phyloP scores from a whole-genome alignment of 2,888 invertebrate species.

The Beris morrisii region DNA sequence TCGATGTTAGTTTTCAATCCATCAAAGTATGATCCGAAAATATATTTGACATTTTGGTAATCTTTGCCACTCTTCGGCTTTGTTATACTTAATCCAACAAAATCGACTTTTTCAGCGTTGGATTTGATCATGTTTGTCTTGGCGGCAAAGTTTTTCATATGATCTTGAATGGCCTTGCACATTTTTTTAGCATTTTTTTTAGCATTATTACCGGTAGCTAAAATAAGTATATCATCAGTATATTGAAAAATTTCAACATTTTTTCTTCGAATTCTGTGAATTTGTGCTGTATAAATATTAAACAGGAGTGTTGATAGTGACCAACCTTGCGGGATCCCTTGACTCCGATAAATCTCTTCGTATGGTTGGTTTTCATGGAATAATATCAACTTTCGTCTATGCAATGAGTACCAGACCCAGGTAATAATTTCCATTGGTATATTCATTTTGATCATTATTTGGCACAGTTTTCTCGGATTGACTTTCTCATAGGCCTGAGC shows the following conservation, averaged over 20 bases:
- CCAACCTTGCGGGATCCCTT: conserved; percentile 4
- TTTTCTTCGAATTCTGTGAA: neutral
- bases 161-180: neutral
- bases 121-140: neutral
- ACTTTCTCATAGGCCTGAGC: conserved; percentile 4
- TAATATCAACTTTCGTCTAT: neutral
- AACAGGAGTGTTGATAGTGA: conserved; percentile 6
- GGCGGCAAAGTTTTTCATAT: neutral
- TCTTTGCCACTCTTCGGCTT: neutral
- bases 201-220: conserved; percentile 1
- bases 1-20: neutral
- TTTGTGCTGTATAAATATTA: conserved; percentile 2
- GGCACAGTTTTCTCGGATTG: neutral
- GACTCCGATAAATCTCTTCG: neutral
- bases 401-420: conserved; percentile 9
- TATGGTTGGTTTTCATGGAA: neutral
- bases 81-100: neutral
- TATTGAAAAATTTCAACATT: conserved; percentile 1
- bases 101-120: neutral
- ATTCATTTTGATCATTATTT: neutral
- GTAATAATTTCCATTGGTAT: conserved; percentile 8
- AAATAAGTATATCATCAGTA: conserved; percentile 2
- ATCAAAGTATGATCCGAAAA: neutral
- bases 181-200: neutral
- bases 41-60: neutral